A percentile compares a stretch with the other conserved stretches of the same genome.
phyloP scores from a whole-genome alignment of 2,888 invertebrate species.

The Conchocele bisecta region DNA sequence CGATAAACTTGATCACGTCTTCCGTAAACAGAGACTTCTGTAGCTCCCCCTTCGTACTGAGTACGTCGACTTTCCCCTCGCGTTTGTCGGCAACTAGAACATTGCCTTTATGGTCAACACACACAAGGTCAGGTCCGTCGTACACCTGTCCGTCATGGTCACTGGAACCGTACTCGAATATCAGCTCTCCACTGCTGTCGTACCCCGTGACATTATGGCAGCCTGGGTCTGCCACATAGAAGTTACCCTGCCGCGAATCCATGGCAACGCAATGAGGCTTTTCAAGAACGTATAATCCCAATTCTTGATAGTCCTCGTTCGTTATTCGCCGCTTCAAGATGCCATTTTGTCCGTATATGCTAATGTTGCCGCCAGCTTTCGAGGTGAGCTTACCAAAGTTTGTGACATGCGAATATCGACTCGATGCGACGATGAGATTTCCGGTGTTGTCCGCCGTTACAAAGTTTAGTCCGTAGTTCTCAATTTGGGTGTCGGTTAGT shows the following conservation, averaged over 20 bases:
- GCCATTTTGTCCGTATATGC: conserved; percentile 68
- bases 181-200: conserved; percentile 64
- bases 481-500: conserved; percentile 69
- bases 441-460: conserved; percentile 68
- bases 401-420: conserved; percentile 68
- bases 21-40: conserved; percentile 69
- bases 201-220: conserved; percentile 71
- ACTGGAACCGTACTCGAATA: conserved; percentile 73
- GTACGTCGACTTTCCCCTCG: conserved; percentile 70
- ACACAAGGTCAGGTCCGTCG: conserved; percentile 74
- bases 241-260: conserved; percentile 62
- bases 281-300: conserved; percentile 68
- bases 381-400: conserved; percentile 67
- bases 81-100: conserved; percentile 74
- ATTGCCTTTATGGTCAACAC: conserved; percentile 66
- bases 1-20: conserved; percentile 70
- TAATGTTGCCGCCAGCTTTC: conserved; percentile 74
- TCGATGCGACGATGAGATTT: conserved; percentile 71
- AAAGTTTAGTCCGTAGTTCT: conserved; percentile 74
- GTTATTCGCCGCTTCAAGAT: conserved; percentile 66
- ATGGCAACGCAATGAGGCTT: conserved; percentile 70
- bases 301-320: conserved; percentile 70
- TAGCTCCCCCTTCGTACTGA: conserved; percentile 68
- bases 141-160: conserved; percentile 70
- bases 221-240: conserved; percentile 73